Conservation (phyloP, 2,113 vertebrate genomes). For the Peromyscus californicus region DNA sequence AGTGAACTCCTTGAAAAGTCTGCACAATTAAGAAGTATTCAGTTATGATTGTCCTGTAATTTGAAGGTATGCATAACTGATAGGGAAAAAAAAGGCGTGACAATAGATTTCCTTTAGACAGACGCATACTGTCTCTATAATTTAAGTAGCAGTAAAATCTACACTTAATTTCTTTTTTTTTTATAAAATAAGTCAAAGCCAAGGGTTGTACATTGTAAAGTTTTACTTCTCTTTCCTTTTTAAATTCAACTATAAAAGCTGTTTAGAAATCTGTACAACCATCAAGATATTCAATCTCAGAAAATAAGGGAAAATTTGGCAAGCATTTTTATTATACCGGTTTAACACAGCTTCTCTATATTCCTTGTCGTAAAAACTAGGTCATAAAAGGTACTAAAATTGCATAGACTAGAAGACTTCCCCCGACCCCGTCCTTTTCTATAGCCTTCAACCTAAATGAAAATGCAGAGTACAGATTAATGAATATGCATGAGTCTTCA, state of each 20-base stretch:
- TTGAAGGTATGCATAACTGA: conserved; percentile 77
- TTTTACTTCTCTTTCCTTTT: conserved; percentile 71
- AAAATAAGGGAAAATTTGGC: conserved; percentile 60
- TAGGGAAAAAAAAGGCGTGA: conserved; percentile 83
- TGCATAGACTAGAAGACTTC: conserved; percentile 24
- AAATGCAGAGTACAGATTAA: conserved; percentile 62
- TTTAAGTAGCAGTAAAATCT: conserved; percentile 74
- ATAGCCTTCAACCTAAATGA: conserved; percentile 59
- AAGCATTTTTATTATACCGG: conserved; percentile 48
- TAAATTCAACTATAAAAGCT: conserved; percentile 71
- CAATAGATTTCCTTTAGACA: conserved; percentile 72
- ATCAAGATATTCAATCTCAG: conserved; percentile 31
- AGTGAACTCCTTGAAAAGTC: conserved; percentile 84
- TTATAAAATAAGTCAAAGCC: conserved; percentile 67
- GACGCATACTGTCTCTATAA: conserved; percentile 78
- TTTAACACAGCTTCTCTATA: conserved; percentile 53
- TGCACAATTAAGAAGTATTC: conserved; percentile 82
- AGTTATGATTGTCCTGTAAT: conserved; percentile 79
- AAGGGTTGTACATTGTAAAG: conserved; percentile 74
- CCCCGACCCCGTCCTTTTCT: background rate
- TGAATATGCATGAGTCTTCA: conserved; percentile 80
- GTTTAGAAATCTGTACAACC: conserved; percentile 50
- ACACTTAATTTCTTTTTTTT: background rate
- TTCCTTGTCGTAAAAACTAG: conserved; percentile 65
- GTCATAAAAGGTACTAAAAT: conserved; percentile 65